phyloP scores from a whole-genome alignment of 2,888 invertebrate species.

The Halictus quadricinctus region DNA sequence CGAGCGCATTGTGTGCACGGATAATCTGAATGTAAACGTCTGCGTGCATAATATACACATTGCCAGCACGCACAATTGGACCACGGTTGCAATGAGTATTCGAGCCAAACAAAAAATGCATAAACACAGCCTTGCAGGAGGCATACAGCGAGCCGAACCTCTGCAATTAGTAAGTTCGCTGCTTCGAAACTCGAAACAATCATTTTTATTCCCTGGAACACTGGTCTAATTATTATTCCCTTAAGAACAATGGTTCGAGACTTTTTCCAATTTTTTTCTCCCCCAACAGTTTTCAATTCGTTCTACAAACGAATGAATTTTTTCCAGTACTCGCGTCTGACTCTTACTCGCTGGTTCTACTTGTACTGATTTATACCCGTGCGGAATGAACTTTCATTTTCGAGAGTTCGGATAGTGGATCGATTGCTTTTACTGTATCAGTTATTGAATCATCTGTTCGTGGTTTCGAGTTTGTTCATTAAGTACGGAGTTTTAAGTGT shows the following conservation, averaged over 20 bases:
- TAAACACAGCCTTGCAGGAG: background rate
- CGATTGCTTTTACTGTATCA: background rate
- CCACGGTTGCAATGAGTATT: background rate
- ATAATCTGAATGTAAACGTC: background rate
- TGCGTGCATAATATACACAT: slow-evolving; percentile 9
- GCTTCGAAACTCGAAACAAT: background rate
- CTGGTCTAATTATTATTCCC: background rate
- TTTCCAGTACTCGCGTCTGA: background rate
- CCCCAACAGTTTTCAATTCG: background rate
- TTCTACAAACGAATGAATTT: background rate
- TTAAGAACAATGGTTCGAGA: background rate
- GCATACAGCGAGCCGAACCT: background rate
- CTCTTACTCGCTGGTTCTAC: background rate
- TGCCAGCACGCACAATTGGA: slow-evolving; percentile 9
- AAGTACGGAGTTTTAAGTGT: background rate
- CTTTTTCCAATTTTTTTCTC: background rate
- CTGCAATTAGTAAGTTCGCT: background rate
- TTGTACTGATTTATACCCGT: background rate
- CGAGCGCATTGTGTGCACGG: background rate
- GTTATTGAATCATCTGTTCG: background rate
- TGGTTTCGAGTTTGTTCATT: background rate
- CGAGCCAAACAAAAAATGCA: slow-evolving; percentile 9
- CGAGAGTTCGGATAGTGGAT: background rate
- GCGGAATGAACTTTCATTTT: background rate
- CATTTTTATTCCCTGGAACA: background rate